Conservation (phyloP, 2,888 invertebrate species). For the Lepetodrilus schrolli region DNA sequence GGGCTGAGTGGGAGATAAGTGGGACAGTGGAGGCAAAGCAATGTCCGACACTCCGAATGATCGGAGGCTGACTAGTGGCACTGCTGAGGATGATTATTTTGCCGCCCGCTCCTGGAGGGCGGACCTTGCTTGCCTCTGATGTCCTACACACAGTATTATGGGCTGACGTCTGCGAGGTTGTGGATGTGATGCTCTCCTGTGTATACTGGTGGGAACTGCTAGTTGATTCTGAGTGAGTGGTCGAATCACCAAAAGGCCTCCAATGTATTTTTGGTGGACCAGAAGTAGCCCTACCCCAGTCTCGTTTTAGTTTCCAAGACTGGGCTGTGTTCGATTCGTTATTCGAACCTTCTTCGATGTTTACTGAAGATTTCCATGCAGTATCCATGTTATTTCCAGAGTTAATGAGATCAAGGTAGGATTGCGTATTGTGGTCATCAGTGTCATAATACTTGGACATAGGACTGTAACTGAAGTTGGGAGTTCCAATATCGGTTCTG, state of each 20-base stretch:
- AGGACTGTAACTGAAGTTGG: not conserved
- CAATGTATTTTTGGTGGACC: not conserved
- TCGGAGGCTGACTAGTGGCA: no score
- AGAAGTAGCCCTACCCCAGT: not conserved
- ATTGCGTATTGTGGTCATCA: not conserved
- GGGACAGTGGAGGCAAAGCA: slow-evolving; percentile 16
- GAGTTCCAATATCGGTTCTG: not conserved
- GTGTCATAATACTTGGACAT: not conserved
- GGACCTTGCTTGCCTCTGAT: no score
- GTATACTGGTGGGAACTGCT: no score
- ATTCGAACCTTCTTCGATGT: slow-evolving; percentile 3
- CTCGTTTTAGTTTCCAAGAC: not conserved
- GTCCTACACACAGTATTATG: no score
- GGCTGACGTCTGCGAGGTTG: no score
- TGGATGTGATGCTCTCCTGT: no score
- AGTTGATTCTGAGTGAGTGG: not conserved
- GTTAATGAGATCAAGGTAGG: slow-evolving; percentile 8
- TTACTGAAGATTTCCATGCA: not conserved
- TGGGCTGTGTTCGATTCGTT: not conserved
- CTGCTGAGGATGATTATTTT: no score
- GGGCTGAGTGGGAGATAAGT: not conserved
- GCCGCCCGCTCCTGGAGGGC: no score
- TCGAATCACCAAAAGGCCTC: not conserved
- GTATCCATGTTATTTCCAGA: not conserved
- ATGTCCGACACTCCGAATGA: not conserved